A percentile compares a stretch with the other conserved stretches of the same genome.
phyloP scores from a whole-genome alignment of 1,140 invertebrate species.

The Pseudomyrmex pallidus region DNA sequence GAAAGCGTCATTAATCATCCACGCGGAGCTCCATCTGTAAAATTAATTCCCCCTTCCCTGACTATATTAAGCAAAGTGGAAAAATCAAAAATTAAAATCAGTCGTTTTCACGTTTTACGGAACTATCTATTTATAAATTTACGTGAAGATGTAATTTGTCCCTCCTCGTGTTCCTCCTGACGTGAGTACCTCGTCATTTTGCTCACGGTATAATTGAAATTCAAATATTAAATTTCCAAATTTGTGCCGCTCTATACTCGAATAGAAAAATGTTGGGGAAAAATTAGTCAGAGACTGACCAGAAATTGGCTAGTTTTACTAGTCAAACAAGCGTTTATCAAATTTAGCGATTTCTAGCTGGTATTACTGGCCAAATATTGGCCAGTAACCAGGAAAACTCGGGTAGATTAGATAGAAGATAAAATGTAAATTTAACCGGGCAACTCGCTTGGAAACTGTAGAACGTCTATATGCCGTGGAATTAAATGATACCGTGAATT shows the following conservation, averaged over 20 bases:
- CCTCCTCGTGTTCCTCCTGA: not conserved
- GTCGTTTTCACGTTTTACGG: not conserved
- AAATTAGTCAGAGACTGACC: too few species aligned
- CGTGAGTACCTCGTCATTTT: not conserved
- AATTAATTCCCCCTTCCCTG: constrained; percentile 15
- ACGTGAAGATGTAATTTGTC: not conserved
- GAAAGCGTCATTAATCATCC: constrained; percentile 44
- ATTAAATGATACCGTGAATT: not conserved
- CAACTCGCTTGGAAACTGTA: not conserved
- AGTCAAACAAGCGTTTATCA: too few species aligned
- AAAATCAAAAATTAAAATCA: not conserved
- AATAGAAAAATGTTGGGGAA: too few species aligned
- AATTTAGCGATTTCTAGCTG: too few species aligned
- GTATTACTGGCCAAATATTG: too few species aligned
- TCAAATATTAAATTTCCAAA: constrained; percentile 18
- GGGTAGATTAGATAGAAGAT: constrained; percentile 3
- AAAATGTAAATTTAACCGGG: not conserved
- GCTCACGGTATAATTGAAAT: not conserved
- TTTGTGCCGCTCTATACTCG: not conserved
- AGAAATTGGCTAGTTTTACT: too few species aligned
- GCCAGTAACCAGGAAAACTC: too few species aligned
- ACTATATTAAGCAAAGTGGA: not conserved
- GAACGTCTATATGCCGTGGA: not conserved
- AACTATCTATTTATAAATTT: not conserved
- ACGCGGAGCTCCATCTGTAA: constrained; percentile 19